A percentile compares a stretch with the other conserved stretches of the same genome.
phyloP scores from a whole-genome alignment of 2,888 invertebrate genomes.

The Ichneumoninae sp. region DNA sequence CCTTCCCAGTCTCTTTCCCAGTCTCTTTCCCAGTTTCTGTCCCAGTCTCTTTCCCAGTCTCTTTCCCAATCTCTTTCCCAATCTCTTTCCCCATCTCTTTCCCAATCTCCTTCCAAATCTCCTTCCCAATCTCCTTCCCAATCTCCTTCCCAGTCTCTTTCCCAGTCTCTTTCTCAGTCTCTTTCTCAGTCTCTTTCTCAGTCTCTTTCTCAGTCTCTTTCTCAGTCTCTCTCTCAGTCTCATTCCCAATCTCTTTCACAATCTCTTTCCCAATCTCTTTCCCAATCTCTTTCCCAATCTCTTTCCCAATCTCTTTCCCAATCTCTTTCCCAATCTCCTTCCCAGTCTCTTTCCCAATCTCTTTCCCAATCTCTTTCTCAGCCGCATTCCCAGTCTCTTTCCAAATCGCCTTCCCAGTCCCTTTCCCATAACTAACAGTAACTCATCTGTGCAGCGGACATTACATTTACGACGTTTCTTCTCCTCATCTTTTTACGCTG shows the following conservation, averaged over 20 bases:
- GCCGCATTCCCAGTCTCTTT: background rate
- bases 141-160: background rate
- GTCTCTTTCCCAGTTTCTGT: too few species aligned
- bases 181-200: background rate
- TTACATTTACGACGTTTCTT: constrained; percentile 3
- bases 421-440: background rate
- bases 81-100: background rate
- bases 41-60: background rate
- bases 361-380: too few species aligned
- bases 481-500: background rate
- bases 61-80: background rate
- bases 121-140: background rate
- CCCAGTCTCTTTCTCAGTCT: background rate
- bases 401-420: background rate
- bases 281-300: too few species aligned
- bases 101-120: background rate
- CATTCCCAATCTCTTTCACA: too few species aligned
- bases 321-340: background rate
- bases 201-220: too few species aligned
- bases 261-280: too few species aligned
- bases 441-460: background rate
- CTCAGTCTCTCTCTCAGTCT: too few species aligned
- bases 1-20: background rate
- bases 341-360: too few species aligned
- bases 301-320: too few species aligned